Evolutionary conservation across 2,888 invertebrate genomes (phyloP), one percentile per base, ranked within the genome.

Genomic region (Dermolepida albohirtum): DNA sequence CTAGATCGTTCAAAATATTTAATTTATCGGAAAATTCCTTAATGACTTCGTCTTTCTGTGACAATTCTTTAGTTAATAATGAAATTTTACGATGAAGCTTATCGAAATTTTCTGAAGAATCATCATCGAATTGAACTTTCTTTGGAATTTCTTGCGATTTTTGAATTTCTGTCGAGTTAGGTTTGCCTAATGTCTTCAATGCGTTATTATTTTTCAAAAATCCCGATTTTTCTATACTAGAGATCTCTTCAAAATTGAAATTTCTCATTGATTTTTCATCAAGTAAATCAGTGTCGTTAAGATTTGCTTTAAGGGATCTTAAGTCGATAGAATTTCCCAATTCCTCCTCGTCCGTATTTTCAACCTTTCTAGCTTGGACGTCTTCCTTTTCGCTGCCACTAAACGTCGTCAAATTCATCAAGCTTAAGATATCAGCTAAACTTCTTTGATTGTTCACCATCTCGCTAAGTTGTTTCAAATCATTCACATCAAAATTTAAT

Each of bases 381-480:
- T 52, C 40, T 11, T 41, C 8, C 57, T 88, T 87, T 73, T 91
- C 91, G 39, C 47, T 62, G 6, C 34, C 34, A 34, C 34, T 34
- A 10, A 34, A 34, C 6, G 34, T 34, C 70, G 91, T 91, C 69
- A 88, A 89, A 73, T 92, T 92, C 0, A 91, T 89, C 78, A 92
- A 89, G 0, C 92, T 92, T 0, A 91, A 85, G 67, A 92, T 89
- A 74, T 92, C 91, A 77, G 90, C 90, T 5, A 92, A 83, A 0
- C 91, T 91, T 44, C 91, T 86, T 0, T 89, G 92, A 54, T 90
- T 90, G 64, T 86, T 85, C 79, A 90, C 90, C 0, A 84, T 78
- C 50, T 77, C 70, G 6, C 84, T 83, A 7, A 87, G 78, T 6
- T 82, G 80, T 62, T 84, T 84, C 62, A 87, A 78, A 70, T 88